phyloP scores from a whole-genome alignment of 2,113 vertebrate genomes.

The Pelecanoides urinatrix region DNA sequence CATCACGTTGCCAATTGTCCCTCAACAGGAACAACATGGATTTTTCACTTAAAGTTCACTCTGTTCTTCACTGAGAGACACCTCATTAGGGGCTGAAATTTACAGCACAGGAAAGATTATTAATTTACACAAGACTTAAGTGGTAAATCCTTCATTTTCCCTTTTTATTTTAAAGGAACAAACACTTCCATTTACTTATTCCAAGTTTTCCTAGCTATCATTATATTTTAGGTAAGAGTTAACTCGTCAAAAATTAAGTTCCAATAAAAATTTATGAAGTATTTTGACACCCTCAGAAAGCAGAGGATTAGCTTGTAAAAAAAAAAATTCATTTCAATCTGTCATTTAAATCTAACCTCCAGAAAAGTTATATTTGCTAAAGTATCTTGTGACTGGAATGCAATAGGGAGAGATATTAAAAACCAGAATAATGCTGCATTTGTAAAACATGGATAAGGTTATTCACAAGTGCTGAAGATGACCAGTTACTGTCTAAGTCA shows the following conservation, averaged over 20 bases:
- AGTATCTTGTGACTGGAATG: background rate
- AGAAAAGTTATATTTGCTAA: background rate
- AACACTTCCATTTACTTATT: background rate
- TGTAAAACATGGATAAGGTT: background rate
- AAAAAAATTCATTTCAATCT: background rate
- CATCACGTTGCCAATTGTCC: slow-evolving; percentile 25
- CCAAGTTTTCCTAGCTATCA: background rate
- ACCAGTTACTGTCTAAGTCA: background rate
- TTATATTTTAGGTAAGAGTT: background rate
- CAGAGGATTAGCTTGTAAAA: background rate
- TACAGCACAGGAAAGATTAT: background rate
- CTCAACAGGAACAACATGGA: slow-evolving; percentile 53
- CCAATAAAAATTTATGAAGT: background rate
- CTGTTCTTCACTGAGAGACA: slow-evolving; percentile 31
- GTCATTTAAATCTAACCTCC: background rate
- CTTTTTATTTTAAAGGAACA: background rate
- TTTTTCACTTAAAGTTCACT: slow-evolving; percentile 62
- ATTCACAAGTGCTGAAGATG: background rate
- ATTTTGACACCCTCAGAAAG: background rate
- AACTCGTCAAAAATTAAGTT: background rate
- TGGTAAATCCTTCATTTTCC: background rate
- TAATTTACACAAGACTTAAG: background rate
- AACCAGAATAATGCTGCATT: background rate
- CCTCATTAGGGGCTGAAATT: background rate
- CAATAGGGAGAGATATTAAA: background rate